Percentiles rank a stretch among this genome's conserved stretches.
phyloP scores from a whole-genome alignment of 2,888 invertebrate genomes.

The Ormyrus thymus region DNA sequence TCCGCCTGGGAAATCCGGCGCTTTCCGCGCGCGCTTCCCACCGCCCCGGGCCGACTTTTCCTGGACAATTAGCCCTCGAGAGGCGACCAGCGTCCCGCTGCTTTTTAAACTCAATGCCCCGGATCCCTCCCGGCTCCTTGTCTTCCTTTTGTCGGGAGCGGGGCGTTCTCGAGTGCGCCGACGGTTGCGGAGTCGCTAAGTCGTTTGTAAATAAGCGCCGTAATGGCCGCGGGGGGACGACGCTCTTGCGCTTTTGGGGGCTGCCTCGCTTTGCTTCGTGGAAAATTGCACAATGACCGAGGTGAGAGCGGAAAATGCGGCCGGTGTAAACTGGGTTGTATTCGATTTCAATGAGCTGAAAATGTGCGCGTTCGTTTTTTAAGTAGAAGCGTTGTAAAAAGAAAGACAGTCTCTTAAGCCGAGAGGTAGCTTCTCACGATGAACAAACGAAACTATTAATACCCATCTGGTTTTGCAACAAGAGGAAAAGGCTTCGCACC shows the following conservation, averaged over 20 bases:
- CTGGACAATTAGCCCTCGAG: conserved; percentile 32
- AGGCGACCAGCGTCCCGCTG: too few species aligned
- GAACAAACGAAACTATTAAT: not conserved
- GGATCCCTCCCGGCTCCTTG: conserved; percentile 8
- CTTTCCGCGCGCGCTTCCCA: conserved; percentile 49
- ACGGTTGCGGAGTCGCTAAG: conserved; percentile 4
- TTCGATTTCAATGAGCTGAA: not conserved
- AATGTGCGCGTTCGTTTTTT: not conserved
- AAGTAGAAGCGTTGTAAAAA: not conserved
- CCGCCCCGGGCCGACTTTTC: conserved; percentile 22
- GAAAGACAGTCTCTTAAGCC: not conserved
- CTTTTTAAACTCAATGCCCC: not conserved
- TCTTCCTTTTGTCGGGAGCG: not conserved
- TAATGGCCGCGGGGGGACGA: not conserved
- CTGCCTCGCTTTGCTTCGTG: not conserved
- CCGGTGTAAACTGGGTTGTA: not conserved
- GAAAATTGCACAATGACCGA: not conserved
- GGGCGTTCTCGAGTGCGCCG: not conserved
- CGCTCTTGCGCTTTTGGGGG: not conserved
- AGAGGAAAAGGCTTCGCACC: not conserved
- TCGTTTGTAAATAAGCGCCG: not conserved
- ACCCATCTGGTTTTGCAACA: not conserved
- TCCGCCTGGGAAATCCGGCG: conserved; percentile 70
- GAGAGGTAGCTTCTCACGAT: not conserved
- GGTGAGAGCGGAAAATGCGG: not conserved